phyloP scores from a whole-genome alignment of 2,113 vertebrate species.

The Amphiprion ocellaris region DNA sequence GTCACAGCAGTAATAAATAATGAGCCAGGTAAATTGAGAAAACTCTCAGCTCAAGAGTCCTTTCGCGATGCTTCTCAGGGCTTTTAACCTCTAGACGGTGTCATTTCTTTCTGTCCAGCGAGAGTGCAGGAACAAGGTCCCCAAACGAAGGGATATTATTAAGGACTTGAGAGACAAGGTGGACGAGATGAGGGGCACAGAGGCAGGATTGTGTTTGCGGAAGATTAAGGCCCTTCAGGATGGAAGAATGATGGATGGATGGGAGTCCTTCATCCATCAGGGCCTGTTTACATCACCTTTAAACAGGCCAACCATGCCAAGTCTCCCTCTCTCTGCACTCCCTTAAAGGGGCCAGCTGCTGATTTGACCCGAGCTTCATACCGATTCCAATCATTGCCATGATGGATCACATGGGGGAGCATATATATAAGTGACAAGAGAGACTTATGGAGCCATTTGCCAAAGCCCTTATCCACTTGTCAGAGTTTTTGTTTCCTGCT shows the following conservation, averaged over 20 bases:
- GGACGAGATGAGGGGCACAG: constrained; percentile 57
- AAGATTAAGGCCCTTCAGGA: constrained; percentile 81
- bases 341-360: constrained; percentile 61
- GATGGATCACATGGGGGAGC: constrained; percentile 54
- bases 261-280: constrained; percentile 77
- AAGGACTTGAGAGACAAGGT: constrained; percentile 65
- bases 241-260: constrained; percentile 79
- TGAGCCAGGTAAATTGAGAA: constrained; percentile 46
- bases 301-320: constrained; percentile 63
- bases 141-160: constrained; percentile 69
- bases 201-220: constrained; percentile 76
- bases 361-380: constrained; percentile 27
- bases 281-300: constrained; percentile 80
- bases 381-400: constrained; percentile 39
- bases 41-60: constrained; percentile 36
- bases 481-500: constrained; percentile 59
- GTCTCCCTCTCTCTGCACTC: constrained; percentile 30
- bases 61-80: neutral
- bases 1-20: constrained; percentile 58
- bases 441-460: constrained; percentile 67
- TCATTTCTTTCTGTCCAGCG: constrained; percentile 49
- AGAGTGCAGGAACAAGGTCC: constrained; percentile 59
- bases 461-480: constrained; percentile 56
- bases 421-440: constrained; percentile 55
- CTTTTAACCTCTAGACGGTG: constrained; percentile 64